Conservation (phyloP, 2,888 invertebrate genomes). For the Macrosiphum euphorbiae region DNA sequence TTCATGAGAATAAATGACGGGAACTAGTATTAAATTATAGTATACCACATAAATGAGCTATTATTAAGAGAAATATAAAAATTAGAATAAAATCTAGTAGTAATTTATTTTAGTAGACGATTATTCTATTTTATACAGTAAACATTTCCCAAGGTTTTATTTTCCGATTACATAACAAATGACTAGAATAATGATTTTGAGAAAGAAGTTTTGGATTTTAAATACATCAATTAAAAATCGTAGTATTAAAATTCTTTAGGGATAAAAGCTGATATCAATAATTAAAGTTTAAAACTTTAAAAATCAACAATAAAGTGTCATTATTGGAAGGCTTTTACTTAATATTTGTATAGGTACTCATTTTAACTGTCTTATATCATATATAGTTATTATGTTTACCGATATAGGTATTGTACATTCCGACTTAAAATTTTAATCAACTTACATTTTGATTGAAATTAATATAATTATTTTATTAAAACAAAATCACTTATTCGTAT, state of each 20-base stretch:
- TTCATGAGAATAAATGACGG: background rate
- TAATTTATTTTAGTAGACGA: background rate
- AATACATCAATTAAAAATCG: background rate
- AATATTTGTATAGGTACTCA: no score
- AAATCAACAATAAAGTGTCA: no score
- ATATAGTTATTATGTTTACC: no score
- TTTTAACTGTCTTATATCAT: no score
- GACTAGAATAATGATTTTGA: background rate
- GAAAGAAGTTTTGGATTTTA: background rate
- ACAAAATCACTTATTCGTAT: background rate
- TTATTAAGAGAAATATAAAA: background rate
- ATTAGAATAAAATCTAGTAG: background rate
- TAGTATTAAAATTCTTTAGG: background rate
- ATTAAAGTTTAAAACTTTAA: background rate
- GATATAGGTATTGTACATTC: no score
- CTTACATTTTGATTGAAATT: background rate
- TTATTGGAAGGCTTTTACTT: no score
- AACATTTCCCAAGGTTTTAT: constrained; percentile 5
- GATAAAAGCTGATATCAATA: background rate
- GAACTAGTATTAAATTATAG: constrained; percentile 6
- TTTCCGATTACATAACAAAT: background rate
- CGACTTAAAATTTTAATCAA: no score
- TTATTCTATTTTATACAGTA: background rate
- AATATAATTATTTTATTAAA: background rate
- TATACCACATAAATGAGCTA: background rate